Evolutionary conservation across 2,113 vertebrate species (phyloP).

Genomic region (Ceyx melanurus): DNA sequence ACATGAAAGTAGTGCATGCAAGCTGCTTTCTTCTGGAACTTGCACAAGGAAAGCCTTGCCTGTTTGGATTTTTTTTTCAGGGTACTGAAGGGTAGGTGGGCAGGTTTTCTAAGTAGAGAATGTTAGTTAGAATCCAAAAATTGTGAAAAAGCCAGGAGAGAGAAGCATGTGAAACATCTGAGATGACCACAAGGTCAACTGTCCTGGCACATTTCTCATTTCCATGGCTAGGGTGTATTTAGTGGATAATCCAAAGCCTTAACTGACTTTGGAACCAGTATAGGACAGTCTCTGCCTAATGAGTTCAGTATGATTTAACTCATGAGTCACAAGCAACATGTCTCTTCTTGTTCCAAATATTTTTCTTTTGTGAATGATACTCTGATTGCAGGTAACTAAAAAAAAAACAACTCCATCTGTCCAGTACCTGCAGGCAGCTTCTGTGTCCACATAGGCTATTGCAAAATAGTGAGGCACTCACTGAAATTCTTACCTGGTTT

Average conservation of each 20-base stretch:
- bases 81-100: accelerated
- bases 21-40: background rate
- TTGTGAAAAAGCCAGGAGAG: background rate
- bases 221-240: background rate
- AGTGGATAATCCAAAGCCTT: background rate
- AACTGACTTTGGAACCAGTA: background rate
- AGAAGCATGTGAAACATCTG: background rate
- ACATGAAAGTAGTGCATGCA: background rate
- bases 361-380: background rate
- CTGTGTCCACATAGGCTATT: background rate
- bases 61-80: background rate
- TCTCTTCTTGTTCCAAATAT: background rate
- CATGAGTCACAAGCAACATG: background rate
- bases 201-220: background rate
- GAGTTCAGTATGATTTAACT: background rate
- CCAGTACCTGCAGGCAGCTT: background rate
- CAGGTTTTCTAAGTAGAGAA: background rate
- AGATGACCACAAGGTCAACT: background rate
- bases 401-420: background rate
- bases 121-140: background rate
- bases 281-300: background rate
- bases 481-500: background rate
- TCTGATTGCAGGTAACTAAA: background rate
- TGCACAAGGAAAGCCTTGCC: background rate
- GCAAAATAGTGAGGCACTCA: background rate